A percentile compares a stretch with the other conserved stretches of the same genome.
Conservation (phyloP, 2,797 vertebrate species). For the Scleropages formosus region DNA sequence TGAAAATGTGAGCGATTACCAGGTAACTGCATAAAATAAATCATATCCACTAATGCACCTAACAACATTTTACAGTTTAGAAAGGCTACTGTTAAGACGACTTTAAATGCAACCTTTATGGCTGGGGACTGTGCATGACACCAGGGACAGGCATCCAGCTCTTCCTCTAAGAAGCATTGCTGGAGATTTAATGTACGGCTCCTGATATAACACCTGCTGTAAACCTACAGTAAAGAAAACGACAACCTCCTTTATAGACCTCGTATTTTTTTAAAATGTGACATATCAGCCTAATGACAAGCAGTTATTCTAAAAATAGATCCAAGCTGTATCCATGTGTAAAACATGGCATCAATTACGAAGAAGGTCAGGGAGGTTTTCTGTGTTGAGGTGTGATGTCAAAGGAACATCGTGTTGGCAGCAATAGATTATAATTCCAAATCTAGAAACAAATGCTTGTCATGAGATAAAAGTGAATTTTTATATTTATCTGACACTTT, state of each 20-base stretch:
- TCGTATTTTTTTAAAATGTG: background rate
- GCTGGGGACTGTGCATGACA: too few relatives aligned
- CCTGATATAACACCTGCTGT: background rate
- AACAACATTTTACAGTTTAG: too few relatives aligned
- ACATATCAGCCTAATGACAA: background rate
- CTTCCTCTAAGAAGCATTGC: background rate
- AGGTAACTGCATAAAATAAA: too few relatives aligned
- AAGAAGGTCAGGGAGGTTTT: background rate
- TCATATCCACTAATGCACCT: too few relatives aligned
- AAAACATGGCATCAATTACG: constrained; percentile 19
- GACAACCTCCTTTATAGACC: background rate
- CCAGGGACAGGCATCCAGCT: background rate
- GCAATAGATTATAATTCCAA: constrained; percentile 22
- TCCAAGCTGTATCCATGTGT: background rate
- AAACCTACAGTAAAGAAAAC: background rate
- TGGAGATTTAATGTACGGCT: background rate
- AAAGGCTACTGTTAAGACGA: too few relatives aligned
- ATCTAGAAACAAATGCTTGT: background rate
- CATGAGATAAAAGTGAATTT: background rate
- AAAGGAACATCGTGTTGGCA: constrained; percentile 10
- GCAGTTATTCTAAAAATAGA: background rate
- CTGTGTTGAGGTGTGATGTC: constrained; percentile 22
- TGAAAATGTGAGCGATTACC: too few relatives aligned
- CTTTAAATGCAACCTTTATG: too few relatives aligned
- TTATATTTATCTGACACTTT: too few relatives aligned